Percentiles rank a stretch among this genome's conserved stretches.
phyloP scores from a whole-genome alignment of 1,140 invertebrate species.

The Pemphigus obesinymphae region DNA sequence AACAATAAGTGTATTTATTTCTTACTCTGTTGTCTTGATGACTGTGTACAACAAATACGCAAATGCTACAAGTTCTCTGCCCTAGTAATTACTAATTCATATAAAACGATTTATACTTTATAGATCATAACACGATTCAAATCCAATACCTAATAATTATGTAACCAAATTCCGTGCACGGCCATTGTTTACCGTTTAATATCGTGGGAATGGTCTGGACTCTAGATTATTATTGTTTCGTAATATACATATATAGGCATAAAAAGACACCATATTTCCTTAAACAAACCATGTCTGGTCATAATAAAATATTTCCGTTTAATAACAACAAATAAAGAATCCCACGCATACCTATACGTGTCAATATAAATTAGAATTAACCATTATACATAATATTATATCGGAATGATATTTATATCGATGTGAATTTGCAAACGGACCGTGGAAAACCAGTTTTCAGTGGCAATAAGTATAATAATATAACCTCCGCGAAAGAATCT shows the following conservation, averaged over 20 bases:
- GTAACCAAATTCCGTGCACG: neutral
- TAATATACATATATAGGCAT: neutral
- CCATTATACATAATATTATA: no score
- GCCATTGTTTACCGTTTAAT: neutral
- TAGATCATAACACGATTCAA: neutral
- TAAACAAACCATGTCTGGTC: neutral
- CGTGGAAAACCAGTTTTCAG: neutral
- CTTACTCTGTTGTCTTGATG: no score
- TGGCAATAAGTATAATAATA: no score
- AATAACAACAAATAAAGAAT: neutral
- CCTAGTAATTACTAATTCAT: no score
- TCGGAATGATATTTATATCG: neutral
- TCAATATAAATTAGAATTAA: neutral
- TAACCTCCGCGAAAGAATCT: slow-evolving; percentile 2
- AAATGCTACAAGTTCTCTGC: no score
- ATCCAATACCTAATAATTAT: neutral
- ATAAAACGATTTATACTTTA: neutral
- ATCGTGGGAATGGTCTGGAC: neutral
- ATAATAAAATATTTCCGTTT: neutral
- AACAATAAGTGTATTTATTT: no score
- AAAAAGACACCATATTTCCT: neutral
- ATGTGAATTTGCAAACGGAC: neutral
- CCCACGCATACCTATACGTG: neutral
- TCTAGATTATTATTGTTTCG: neutral
- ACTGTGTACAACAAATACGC: no score